These are phyloP conservation scores for Drosophila nr. fundita DNA, from an alignment of 2,888 invertebrate genomes.

Conservation along the genomic window DNA sequence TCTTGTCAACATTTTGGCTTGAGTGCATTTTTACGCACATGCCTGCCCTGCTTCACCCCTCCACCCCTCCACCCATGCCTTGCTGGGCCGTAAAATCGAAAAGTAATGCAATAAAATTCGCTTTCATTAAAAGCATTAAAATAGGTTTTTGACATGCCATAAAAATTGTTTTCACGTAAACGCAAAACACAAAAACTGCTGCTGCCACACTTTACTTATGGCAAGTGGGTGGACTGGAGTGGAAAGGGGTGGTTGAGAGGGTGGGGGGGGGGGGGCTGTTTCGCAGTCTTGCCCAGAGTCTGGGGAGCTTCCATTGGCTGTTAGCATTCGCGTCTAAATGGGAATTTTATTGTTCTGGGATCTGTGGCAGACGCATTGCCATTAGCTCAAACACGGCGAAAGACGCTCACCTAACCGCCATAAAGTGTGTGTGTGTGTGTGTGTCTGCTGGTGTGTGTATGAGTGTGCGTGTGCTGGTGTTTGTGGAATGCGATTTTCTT, in stretches of 20 bases:
- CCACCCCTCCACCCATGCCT: background rate
- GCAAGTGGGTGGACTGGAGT: background rate
- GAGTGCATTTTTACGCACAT: constrained; percentile 75
- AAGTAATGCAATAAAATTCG: constrained; percentile 81
- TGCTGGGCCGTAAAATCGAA: constrained; percentile 77
- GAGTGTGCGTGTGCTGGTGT: background rate
- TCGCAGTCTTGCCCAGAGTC: constrained; percentile 3
- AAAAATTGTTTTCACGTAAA: constrained; percentile 80
- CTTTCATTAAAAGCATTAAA: constrained; percentile 83
- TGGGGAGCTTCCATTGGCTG: constrained; percentile 34
- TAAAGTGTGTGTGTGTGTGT: constrained; percentile 35
- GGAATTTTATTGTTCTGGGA: constrained; percentile 81
- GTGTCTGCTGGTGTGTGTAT: background rate
- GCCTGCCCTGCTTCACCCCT: background rate
- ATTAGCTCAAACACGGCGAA: constrained; percentile 70
- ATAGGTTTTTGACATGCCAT: constrained; percentile 82
- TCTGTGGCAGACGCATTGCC: constrained; percentile 72
- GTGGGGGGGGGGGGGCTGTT: background rate
- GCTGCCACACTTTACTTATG: constrained; percentile 53
- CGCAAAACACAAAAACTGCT: constrained; percentile 68
- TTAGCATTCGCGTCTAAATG: constrained; percentile 63
- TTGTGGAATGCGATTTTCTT: constrained; percentile 6
- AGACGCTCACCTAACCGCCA: constrained; percentile 69
- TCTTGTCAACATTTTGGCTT: constrained; percentile 76
- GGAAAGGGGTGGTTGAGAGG: background rate